These are phyloP conservation scores for Drosophila nr. perissopoda DNA, from an alignment of 2,888 invertebrate species.

Conservation along the genomic window DNA sequence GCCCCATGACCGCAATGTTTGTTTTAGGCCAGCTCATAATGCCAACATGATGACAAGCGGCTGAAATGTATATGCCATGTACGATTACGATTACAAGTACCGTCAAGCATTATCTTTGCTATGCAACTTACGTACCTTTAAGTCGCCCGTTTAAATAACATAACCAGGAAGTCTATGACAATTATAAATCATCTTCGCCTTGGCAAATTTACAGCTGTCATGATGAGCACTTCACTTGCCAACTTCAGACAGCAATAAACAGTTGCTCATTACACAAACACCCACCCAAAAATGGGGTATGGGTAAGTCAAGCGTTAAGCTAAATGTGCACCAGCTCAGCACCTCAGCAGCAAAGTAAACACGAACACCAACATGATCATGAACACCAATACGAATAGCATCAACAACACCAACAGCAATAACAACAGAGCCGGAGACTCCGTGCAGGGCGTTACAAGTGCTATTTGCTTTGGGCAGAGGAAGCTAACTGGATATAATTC, in stretches of 20 bases:
- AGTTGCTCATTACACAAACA: constrained; percentile 76
- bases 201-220: constrained; percentile 69
- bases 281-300: constrained; percentile 62
- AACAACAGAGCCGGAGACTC: constrained; percentile 28
- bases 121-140: constrained; percentile 47
- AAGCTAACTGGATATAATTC: constrained; percentile 67
- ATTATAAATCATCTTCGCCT: constrained; percentile 76
- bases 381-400: constrained; percentile 28
- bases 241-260: constrained; percentile 61
- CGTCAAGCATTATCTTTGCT: constrained; percentile 4
- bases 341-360: constrained; percentile 53
- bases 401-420: constrained; percentile 20
- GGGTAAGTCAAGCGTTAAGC: constrained; percentile 46
- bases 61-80: constrained; percentile 55
- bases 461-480: constrained; percentile 54
- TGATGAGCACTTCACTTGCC: constrained; percentile 72
- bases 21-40: constrained; percentile 43
- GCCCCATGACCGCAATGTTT: constrained; percentile 29
- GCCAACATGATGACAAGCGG: constrained; percentile 37
- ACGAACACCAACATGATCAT: constrained; percentile 43
- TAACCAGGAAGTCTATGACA: constrained; percentile 77
- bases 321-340: constrained; percentile 54
- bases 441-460: constrained; percentile 55
- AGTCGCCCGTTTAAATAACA: constrained; percentile 53
- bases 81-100: constrained; percentile 34